Evolutionary conservation across 2,113 vertebrate species (phyloP).

Genomic region (Aegithalos caudatus): DNA sequence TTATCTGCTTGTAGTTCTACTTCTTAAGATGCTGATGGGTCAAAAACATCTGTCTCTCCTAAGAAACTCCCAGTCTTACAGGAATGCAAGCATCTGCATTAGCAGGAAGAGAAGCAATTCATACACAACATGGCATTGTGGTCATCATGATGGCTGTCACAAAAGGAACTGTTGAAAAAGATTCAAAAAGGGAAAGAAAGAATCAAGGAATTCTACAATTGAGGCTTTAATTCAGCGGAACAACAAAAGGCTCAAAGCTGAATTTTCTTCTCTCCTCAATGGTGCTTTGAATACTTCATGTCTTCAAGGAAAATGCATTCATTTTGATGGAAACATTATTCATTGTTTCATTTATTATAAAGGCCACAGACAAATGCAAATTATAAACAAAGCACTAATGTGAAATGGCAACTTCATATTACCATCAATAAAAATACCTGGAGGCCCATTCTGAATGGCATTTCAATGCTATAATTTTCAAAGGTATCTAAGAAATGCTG

Average conservation of each 20-base stretch:
- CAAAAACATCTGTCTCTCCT: neutral
- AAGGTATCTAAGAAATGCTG: neutral
- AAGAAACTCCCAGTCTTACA: neutral
- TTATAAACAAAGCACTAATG: neutral
- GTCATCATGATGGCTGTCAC: neutral
- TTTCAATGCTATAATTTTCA: neutral
- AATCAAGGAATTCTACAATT: neutral
- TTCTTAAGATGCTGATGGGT: neutral
- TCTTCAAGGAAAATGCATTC: neutral
- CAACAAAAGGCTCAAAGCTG: neutral
- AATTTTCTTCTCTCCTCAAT: neutral
- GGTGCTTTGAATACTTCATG: neutral
- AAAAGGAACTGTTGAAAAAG: neutral
- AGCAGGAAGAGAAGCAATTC: neutral
- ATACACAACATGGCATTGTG: neutral
- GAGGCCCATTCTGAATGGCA: neutral
- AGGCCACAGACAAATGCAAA: neutral
- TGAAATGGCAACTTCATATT: neutral
- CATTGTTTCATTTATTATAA: neutral
- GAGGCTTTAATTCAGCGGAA: neutral
- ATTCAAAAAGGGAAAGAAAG: neutral
- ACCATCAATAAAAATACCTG: neutral
- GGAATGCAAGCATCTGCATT: neutral
- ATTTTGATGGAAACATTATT: neutral
- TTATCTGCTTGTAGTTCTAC: neutral